Evolutionary conservation across 1,140 invertebrate species (phyloP), one percentile per base, ranked within the genome.

Genomic region (Achatina immaculata): DNA sequence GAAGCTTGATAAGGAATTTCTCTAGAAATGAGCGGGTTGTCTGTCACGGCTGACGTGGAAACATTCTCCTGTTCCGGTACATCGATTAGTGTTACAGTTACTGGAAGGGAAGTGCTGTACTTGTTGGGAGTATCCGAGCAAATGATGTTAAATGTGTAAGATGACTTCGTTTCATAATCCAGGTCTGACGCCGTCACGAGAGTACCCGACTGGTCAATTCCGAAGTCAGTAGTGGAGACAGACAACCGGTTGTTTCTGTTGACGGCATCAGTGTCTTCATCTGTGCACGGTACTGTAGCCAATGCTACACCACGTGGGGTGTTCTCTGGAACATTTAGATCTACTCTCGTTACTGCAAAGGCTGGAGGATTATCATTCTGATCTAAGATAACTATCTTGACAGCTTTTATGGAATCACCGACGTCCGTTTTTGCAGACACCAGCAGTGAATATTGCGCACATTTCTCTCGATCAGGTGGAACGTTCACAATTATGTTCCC

Each of bases 1-100:
- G 66, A 19, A 38, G 68, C 65, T 58, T 51, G 66, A 48, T 72
- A 71, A 0, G 65, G 78, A 38, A 71, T 14, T 58, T 80, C 78
- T 66, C 48, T 36, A 36, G 78, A 72, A 48, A 80, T 80, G 0
- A 80, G 31, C 3, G 68, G 31, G 34, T 51, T 31, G 7, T 38
- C 45, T 4, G 66, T 72, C 2, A 72, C 7, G 2, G 1, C 19
- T 1, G 78, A 72, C 3, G 48, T 69, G 16, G 42, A 36, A 2
- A 1, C 28, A 11, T 34, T 34, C 38, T 80, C 66, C 11, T 16
- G 31, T 34, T 80, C 78, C n/a, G 31, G 9, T 0, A 80, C 48
- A 43, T 80, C 68, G 0, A 80, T 24, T 0, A 80, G 14, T 34
- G 14, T 55, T 14, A 80, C 40, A 24, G 9, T 80, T 31, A 80